These are phyloP conservation scores for Lutjanus argentimaculatus DNA, from an alignment of 2,797 vertebrate species.

Conservation along the genomic window DNA sequence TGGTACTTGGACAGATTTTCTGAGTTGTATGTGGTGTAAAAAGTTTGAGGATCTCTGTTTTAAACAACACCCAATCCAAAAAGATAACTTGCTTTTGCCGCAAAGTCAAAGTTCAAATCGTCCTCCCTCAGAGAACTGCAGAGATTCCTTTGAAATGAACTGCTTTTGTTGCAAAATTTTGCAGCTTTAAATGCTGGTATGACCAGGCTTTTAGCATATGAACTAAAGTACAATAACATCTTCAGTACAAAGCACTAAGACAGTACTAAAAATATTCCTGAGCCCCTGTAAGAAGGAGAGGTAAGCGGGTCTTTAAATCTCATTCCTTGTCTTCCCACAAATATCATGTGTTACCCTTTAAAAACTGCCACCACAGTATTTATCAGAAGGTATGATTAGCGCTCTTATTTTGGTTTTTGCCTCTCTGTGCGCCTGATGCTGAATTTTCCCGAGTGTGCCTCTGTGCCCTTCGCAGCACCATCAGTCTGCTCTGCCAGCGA, in stretches of 20 bases:
- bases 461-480: conserved; percentile 43
- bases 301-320: not conserved
- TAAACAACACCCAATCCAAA: too few relatives aligned
- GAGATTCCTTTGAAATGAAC: not conserved
- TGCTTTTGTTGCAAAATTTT: not conserved
- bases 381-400: not conserved
- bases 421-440: not conserved
- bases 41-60: too few relatives aligned
- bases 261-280: not conserved
- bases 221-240: not conserved
- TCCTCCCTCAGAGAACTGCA: not conserved
- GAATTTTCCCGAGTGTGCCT: conserved; percentile 23
- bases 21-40: too few relatives aligned
- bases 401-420: conserved; percentile 2
- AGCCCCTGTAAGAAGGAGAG: not conserved
- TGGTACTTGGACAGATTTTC: too few relatives aligned
- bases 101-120: not conserved
- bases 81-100: not conserved
- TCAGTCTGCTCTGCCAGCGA: conserved; percentile 60
- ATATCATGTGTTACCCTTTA: not conserved
- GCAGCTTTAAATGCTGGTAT: not conserved
- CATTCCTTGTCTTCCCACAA: not conserved
- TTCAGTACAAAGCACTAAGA: not conserved
- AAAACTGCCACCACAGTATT: not conserved
- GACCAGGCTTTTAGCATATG: not conserved